Evolutionary conservation across 2,888 invertebrate genomes (phyloP).

Genomic region (Timandra comae): DNA sequence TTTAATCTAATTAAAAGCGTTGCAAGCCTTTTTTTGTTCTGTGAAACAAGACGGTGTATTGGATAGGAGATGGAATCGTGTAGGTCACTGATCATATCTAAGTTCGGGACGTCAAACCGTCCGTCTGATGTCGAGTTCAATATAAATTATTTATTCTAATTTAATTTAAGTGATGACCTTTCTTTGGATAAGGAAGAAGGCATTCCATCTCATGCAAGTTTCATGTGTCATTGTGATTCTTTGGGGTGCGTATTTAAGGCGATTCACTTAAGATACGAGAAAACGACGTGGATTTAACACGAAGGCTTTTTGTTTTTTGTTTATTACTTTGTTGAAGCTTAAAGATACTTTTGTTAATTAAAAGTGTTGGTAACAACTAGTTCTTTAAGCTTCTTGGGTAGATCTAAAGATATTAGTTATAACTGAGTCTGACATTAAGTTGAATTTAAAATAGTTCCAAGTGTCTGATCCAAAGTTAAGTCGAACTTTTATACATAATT

Average conservation of each 20-base stretch:
- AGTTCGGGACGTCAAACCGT: constrained; percentile 64
- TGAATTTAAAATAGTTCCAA: no score
- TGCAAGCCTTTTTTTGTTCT: constrained; percentile 72
- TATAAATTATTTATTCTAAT: constrained; percentile 73
- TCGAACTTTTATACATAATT: no score
- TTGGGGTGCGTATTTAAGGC: constrained; percentile 41
- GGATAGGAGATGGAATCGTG: constrained; percentile 68
- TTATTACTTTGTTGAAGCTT: no score
- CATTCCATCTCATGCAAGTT: constrained; percentile 51
- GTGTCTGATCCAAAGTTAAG: no score
- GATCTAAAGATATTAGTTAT: no score
- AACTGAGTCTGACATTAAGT: no score
- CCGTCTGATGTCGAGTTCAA: constrained; percentile 65
- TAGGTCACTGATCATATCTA: constrained; percentile 72
- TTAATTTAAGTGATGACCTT: constrained; percentile 74
- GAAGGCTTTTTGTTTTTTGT: background rate
- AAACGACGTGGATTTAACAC: constrained; percentile 2
- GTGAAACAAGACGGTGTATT: constrained; percentile 70
- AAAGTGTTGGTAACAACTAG: no score
- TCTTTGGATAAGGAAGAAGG: constrained; percentile 47
- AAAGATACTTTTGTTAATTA: no score
- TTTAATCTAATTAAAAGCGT: constrained; percentile 77
- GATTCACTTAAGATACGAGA: no score
- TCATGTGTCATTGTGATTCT: constrained; percentile 50
- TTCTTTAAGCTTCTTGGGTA: no score